phyloP scores from a whole-genome alignment of 2,888 invertebrate species.

The Drymonia ruficornis region DNA sequence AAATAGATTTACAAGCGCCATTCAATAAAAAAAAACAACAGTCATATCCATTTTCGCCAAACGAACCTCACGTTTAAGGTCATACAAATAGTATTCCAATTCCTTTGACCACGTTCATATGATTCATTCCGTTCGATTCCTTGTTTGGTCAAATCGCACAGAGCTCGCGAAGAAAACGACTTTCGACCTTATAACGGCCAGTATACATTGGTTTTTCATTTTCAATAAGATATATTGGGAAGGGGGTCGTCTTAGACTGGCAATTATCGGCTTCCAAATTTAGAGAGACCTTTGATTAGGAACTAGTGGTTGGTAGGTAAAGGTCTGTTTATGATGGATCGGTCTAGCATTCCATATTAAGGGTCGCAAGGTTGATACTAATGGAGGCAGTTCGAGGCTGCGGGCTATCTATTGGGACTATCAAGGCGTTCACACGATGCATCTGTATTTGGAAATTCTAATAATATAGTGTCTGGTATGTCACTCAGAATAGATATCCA shows the following conservation, averaged over 20 bases:
- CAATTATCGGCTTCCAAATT: slow-evolving; percentile 18
- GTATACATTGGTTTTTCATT: slow-evolving; percentile 19
- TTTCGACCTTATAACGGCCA: slow-evolving; percentile 48
- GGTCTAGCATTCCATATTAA: slow-evolving; percentile 50
- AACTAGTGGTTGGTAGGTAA: slow-evolving; percentile 27
- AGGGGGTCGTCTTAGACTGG: slow-evolving; percentile 33
- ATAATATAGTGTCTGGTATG: slow-evolving; percentile 21
- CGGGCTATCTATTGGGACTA: slow-evolving; percentile 38
- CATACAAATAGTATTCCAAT: slow-evolving; percentile 33
- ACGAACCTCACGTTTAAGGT: slow-evolving; percentile 26
- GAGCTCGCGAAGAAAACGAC: slow-evolving; percentile 43
- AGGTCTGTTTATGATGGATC: slow-evolving; percentile 37
- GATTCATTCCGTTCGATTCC: slow-evolving; percentile 53
- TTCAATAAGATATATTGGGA: slow-evolving; percentile 18
- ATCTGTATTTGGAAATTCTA: slow-evolving; percentile 45
- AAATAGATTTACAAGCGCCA: slow-evolving; percentile 34
- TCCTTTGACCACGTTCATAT: slow-evolving; percentile 36
- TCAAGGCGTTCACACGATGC: slow-evolving; percentile 43
- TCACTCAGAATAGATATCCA: not conserved
- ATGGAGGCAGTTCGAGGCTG: slow-evolving; percentile 37
- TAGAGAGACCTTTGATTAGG: slow-evolving; percentile 35
- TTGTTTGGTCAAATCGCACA: slow-evolving; percentile 63
- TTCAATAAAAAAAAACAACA: slow-evolving; percentile 24
- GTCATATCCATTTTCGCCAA: slow-evolving; percentile 13
- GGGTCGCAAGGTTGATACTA: slow-evolving; percentile 57